phyloP scores from a whole-genome alignment of 53 echinoderm and acorn worm genomes.

The Apostichopus leukothele region DNA sequence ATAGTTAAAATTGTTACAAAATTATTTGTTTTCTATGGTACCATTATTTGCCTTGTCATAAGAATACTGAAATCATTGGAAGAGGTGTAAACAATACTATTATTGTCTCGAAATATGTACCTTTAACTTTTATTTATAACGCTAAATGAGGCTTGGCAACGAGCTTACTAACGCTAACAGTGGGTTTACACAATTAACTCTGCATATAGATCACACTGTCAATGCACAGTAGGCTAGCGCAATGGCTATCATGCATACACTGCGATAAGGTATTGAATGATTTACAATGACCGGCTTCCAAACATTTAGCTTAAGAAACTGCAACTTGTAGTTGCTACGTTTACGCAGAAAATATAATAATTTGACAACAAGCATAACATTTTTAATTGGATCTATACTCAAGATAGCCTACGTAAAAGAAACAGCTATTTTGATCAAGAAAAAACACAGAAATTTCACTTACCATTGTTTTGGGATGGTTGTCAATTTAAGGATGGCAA shows the following conservation, averaged over 20 bases:
- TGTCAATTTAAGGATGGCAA: slow-evolving; percentile 46
- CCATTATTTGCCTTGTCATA: neutral
- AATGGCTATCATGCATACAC: too few relatives aligned
- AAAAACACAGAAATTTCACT: slow-evolving; percentile 12
- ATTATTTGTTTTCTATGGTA: too few relatives aligned
- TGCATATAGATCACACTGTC: neutral
- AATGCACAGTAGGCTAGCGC: neutral
- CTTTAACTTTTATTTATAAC: neutral
- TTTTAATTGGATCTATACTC: neutral
- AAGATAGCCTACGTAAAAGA: neutral
- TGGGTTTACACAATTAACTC: neutral
- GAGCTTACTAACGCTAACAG: neutral
- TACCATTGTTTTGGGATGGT: slow-evolving; percentile 42
- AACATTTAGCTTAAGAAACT: neutral
- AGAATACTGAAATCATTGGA: neutral
- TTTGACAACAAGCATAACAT: neutral
- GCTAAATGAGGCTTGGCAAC: neutral
- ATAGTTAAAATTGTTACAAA: too few relatives aligned
- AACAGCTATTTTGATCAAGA: neutral
- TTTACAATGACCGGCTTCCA: slow-evolving; percentile 10
- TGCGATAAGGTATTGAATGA: neutral
- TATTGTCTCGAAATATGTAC: neutral
- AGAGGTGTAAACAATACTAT: too few relatives aligned
- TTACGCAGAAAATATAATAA: neutral
- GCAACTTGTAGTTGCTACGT: neutral